phyloP scores from a whole-genome alignment of 2,888 invertebrate species.

The Artemia sinica region DNA sequence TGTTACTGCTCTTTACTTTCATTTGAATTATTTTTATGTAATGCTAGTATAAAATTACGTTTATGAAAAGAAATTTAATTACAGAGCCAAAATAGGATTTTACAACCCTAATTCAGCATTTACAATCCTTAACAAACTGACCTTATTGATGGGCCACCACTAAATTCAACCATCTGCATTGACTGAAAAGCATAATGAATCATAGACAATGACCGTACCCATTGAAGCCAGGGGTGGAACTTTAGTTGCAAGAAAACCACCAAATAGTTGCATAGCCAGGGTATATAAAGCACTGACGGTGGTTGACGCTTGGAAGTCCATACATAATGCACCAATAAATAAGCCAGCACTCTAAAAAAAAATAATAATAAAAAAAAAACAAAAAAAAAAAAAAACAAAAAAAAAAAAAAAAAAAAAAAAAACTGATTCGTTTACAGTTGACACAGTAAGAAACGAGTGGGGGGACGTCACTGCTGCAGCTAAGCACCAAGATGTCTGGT shows the following conservation, averaged over 20 bases:
- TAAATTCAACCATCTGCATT: constrained; percentile 59
- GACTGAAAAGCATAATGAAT: constrained; percentile 62
- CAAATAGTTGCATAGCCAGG: constrained; percentile 54
- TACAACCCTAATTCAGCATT: neutral
- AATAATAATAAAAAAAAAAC: constrained; percentile 18
- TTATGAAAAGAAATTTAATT: neutral
- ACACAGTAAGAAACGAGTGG: too few relatives aligned
- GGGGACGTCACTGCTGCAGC: too few relatives aligned
- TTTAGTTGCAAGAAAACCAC: constrained; percentile 53
- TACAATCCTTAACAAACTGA: constrained; percentile 34
- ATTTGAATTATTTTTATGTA: too few relatives aligned
- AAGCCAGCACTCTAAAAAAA: constrained; percentile 47
- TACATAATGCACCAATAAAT: constrained; percentile 56
- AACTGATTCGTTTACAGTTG: neutral
- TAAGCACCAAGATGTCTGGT: too few relatives aligned
- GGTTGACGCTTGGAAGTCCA: constrained; percentile 57
- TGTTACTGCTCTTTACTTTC: too few relatives aligned
- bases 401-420: constrained; percentile 25
- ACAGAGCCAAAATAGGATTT: neutral
- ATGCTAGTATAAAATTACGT: too few relatives aligned
- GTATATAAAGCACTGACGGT: constrained; percentile 59
- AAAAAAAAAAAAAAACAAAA: constrained; percentile 23
- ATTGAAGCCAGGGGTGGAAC: constrained; percentile 51
- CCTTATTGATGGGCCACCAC: constrained; percentile 47
- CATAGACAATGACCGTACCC: constrained; percentile 56